Conservation (phyloP, 1,140 invertebrate species). For the Stenopsyche tienmushanensis region DNA sequence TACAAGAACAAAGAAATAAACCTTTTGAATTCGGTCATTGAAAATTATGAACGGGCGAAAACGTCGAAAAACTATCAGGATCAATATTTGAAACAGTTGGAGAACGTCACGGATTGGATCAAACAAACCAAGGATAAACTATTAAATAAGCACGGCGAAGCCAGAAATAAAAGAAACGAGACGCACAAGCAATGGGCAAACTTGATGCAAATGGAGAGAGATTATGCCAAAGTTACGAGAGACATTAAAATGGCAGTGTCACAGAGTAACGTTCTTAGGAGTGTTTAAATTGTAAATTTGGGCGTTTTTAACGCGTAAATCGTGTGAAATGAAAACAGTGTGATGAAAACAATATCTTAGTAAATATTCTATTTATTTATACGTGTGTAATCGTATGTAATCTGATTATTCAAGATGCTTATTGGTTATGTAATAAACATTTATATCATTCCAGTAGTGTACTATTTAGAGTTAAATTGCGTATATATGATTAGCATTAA, state of each 20-base stretch:
- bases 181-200: slow-evolving; percentile 19
- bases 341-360: slow-evolving; percentile 1
- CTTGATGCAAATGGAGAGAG: slow-evolving; percentile 21
- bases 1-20: slow-evolving; percentile 26
- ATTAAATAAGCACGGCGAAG: neutral
- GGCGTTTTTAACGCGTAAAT: no score
- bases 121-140: slow-evolving; percentile 18
- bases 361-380: no score
- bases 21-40: slow-evolving; percentile 18
- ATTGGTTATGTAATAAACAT: no score
- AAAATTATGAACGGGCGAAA: slow-evolving; percentile 20
- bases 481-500: no score
- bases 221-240: slow-evolving; percentile 23
- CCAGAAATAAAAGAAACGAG: slow-evolving; percentile 18
- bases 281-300: no score
- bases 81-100: slow-evolving; percentile 20
- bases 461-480: no score
- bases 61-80: slow-evolving; percentile 19
- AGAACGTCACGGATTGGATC: slow-evolving; percentile 19
- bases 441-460: no score
- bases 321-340: neutral
- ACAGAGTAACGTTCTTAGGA: no score
- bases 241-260: slow-evolving; percentile 22
- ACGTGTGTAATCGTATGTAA: no score
- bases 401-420: no score